Evolutionary conservation across 2,113 vertebrate species (phyloP).

Genomic region (zebrafish (Danio rerio)): GRCz12tu NC_133199.1:15414001-15414500

Average conservation of each 20-base stretch:
- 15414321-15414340: slow-evolving; percentile 65
- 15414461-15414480: slow-evolving; percentile 59
- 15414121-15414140: background rate
- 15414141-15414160: background rate
- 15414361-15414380: slow-evolving; percentile 67
- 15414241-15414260: slow-evolving; percentile 36
- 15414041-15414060: no score
- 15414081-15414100: no score
- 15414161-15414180: background rate
- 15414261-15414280: slow-evolving; percentile 30
- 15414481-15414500: slow-evolving; percentile 64
- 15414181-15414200: background rate
- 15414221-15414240: slow-evolving; percentile 26
- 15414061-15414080: no score
- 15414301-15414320: slow-evolving; percentile 47
- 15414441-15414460: slow-evolving; percentile 4
- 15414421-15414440: slow-evolving; percentile 57
- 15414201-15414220: background rate
- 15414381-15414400: slow-evolving; percentile 58
- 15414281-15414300: slow-evolving; percentile 31
- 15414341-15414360: slow-evolving; percentile 70
- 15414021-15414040: no score
- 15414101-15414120: no score
- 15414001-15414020: no score
- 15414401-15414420: slow-evolving; percentile 54